Percentiles rank a stretch among this genome's conserved stretches.
Conservation (phyloP, 2,888 invertebrate genomes). For the Liopterus haemorrhoidalis region DNA sequence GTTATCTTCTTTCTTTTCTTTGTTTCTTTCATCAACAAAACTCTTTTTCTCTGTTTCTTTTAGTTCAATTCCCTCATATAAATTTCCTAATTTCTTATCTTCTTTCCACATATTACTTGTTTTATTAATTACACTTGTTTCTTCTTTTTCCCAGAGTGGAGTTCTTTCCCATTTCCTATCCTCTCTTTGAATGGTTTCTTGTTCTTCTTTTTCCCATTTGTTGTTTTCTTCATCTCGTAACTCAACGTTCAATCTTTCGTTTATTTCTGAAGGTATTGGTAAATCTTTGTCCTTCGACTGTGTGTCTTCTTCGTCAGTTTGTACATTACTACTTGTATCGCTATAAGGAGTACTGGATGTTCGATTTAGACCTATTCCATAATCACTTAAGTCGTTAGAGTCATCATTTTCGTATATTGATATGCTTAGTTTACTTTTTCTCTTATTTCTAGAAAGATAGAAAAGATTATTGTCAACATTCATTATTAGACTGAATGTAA, state of each 20-base stretch:
- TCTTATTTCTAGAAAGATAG: slow-evolving; percentile 44
- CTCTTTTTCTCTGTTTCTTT: slow-evolving; percentile 10
- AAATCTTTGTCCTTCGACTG: too few species aligned
- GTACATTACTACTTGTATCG: slow-evolving; percentile 35
- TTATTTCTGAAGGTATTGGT: too few species aligned
- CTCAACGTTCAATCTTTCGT: too few species aligned
- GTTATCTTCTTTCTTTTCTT: background rate
- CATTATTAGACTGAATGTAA: background rate
- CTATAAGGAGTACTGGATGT: slow-evolving; percentile 13
- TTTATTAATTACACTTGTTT: too few species aligned
- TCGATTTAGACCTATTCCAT: slow-evolving; percentile 66
- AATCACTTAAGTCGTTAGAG: slow-evolving; percentile 76
- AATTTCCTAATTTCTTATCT: too few species aligned
- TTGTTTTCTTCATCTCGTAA: too few species aligned
- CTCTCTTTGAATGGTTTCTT: too few species aligned
- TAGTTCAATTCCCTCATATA: background rate
- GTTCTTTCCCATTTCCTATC: too few species aligned
- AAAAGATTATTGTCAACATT: too few species aligned
- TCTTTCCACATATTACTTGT: too few species aligned
- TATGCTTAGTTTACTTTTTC: slow-evolving; percentile 55
- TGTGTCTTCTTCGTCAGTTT: slow-evolving; percentile 40
- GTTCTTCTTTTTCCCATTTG: too few species aligned
- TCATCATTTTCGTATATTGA: slow-evolving; percentile 75
- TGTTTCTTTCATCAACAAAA: background rate
- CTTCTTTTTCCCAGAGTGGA: too few species aligned